Evolutionary conservation across 2,113 vertebrate genomes (phyloP).

Genomic region (Vireo altiloquus): DNA sequence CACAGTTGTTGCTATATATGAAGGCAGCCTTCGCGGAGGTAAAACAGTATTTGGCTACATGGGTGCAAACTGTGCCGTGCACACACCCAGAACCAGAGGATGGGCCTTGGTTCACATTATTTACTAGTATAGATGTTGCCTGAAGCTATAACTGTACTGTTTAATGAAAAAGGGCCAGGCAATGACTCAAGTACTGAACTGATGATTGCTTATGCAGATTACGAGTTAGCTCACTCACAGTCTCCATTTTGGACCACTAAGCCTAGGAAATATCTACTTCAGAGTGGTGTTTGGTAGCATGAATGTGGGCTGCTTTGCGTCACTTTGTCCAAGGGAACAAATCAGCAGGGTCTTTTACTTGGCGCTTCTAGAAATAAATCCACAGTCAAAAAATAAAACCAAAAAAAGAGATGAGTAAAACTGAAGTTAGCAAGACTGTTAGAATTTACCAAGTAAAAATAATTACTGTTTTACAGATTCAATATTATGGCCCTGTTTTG

Average conservation of each 20-base stretch:
- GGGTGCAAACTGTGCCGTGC: not conserved
- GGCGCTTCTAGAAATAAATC: not conserved
- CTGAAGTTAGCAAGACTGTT: not conserved
- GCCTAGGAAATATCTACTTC: not conserved
- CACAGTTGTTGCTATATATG: not conserved
- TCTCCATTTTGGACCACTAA: not conserved
- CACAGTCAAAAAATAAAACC: not conserved
- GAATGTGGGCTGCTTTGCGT: not conserved
- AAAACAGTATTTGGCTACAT: not conserved
- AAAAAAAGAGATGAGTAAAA: not conserved
- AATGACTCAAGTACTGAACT: conserved; percentile 37
- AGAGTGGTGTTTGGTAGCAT: not conserved
- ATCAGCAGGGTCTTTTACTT: not conserved
- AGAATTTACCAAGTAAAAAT: not conserved
- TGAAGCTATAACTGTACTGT: conserved; percentile 23
- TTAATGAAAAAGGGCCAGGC: conserved; percentile 6
- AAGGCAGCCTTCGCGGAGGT: not conserved
- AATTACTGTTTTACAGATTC: not conserved
- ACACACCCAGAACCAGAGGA: not conserved
- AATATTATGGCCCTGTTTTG: not conserved
- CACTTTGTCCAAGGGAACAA: not conserved
- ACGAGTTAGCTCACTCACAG: not conserved
- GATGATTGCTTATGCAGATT: conserved; percentile 36
- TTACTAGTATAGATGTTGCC: conserved; percentile 24
- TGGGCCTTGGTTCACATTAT: not conserved